A percentile compares a stretch with the other conserved stretches of the same genome.
These are phyloP conservation scores for Apostichopus japonicus DNA, from an alignment of 35 echinoderm and acorn worm genomes.

Conservation along the genomic window DNA sequence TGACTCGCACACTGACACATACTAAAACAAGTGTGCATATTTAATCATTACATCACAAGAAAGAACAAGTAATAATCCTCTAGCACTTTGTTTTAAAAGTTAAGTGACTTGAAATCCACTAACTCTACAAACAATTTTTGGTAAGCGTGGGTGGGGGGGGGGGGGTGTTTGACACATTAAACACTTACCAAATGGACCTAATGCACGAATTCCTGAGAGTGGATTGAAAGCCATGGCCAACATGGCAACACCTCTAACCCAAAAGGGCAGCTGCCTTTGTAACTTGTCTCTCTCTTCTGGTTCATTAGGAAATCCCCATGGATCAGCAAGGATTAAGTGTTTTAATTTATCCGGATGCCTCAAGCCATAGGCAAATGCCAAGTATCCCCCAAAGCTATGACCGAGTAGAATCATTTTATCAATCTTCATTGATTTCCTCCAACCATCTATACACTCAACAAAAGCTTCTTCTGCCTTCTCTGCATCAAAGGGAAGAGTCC, in stretches of 20 bases:
- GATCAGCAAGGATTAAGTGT: conserved; percentile 89
- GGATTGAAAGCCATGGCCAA: conserved; percentile 78
- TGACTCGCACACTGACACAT: too few relatives aligned
- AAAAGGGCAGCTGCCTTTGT: conserved; percentile 56
- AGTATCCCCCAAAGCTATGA: conserved; percentile 91
- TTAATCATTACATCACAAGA: too few relatives aligned
- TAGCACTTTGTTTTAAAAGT: too few relatives aligned
- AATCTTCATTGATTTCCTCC: conserved; percentile 79
- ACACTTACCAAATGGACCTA: conserved; percentile 87
- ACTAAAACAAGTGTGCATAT: too few relatives aligned
- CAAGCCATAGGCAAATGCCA: conserved; percentile 81
- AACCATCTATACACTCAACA: conserved; percentile 82
- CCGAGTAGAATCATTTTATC: conserved; percentile 94
- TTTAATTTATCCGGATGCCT: conserved; percentile 78
- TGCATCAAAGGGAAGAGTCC: conserved; percentile 65
- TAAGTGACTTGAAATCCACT: too few relatives aligned
- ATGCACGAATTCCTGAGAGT: conserved; percentile 79
- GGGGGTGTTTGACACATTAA: too few relatives aligned
- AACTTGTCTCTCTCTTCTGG: conserved; percentile 32
- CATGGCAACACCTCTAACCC: conserved; percentile 64
- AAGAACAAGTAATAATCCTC: too few relatives aligned
- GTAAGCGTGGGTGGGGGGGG: too few relatives aligned
- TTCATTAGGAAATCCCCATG: conserved; percentile 82
- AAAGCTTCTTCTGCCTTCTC: conserved; percentile 84
- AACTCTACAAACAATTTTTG: too few relatives aligned